Base-by-base conservation (phyloP, 2,888 invertebrate genomes). In the Dynastes grantii region DNA sequence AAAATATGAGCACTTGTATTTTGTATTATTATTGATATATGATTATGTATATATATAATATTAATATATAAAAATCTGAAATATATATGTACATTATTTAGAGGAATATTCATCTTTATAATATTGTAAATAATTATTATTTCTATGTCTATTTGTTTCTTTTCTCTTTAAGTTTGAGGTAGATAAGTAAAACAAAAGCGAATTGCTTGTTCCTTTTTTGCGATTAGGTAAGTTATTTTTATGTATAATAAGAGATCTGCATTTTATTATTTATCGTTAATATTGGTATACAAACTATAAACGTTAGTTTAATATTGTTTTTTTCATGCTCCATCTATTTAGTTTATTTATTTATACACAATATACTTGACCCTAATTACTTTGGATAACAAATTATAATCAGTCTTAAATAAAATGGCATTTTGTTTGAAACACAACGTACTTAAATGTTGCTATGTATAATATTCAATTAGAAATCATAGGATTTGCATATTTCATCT, bases 361-460 rank as follows among this genome's bases (percentile, higher is more conserved):
- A 45, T 61, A 61, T 75, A 75, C 73, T 61, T 81, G 73, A 79
- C 81, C 81, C 80, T 82, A 83, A 87, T 87, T 85, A 85, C 85
- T 85, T 85, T 85, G 85, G 84, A 85, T 84, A 85, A 86, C 85
- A 85, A 85, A 84, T 84, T 81, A 86, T 86, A 86, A 86, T 88
- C 88, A 89, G 88, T 89, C 88, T 89, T 87, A 88, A 88, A 88
- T 85, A 85, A 88, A 89, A 86, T 88, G 88, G 88, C 88, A 87
- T 86, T 80, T 77, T 77, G 71, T 79, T 78, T 73, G 77, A 75
- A 75, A 75, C 73, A 75, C 61, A 75, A 75, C 45, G 45, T 75
- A 61, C 40, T 75, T 75, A 75, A 73, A 78, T 51, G 51, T 71
- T 64, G 73, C 27, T 77, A 68, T 55, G 22, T 55, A 45, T 32